Conservation (phyloP, 2,888 invertebrate genomes). For the Teinopalpus imperialis region DNA sequence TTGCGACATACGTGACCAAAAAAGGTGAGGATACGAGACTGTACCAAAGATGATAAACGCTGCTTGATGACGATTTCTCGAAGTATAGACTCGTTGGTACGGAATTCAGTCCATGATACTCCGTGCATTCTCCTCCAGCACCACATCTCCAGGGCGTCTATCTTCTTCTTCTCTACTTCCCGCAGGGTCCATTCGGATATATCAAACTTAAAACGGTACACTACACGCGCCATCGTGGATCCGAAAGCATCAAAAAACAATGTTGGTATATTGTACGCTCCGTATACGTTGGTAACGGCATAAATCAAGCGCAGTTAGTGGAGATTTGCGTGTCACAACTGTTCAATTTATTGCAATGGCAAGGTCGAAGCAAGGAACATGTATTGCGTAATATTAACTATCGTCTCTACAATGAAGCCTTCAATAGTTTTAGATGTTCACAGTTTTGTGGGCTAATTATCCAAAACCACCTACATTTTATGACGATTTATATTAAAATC, state of each 20-base stretch:
- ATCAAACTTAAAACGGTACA: not conserved
- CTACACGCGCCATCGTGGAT: constrained; percentile 23
- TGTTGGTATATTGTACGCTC: constrained; percentile 46
- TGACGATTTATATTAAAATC: too few relatives aligned
- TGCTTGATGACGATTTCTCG: too few relatives aligned
- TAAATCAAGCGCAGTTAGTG: constrained; percentile 67
- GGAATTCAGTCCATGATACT: too few relatives aligned
- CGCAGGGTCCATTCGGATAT: too few relatives aligned
- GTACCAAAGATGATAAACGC: too few relatives aligned
- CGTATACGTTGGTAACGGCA: constrained; percentile 38
- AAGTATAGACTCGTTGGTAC: too few relatives aligned
- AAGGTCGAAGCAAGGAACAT: constrained; percentile 54
- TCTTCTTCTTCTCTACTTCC: too few relatives aligned
- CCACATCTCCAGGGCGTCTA: too few relatives aligned
- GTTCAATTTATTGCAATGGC: constrained; percentile 60
- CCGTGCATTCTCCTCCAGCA: too few relatives aligned
- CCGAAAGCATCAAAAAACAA: constrained; percentile 36
- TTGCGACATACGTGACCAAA: too few relatives aligned
- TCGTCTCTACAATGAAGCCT: constrained; percentile 11
- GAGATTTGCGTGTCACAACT: constrained; percentile 73
- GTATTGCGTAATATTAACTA: constrained; percentile 25
- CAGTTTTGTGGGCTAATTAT: constrained; percentile 1
- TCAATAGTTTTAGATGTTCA: not conserved
- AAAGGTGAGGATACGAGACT: too few relatives aligned
- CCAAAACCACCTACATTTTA: not conserved